phyloP scores from a whole-genome alignment of 2,113 vertebrate species.

The Poeciliopsis retropinna region DNA sequence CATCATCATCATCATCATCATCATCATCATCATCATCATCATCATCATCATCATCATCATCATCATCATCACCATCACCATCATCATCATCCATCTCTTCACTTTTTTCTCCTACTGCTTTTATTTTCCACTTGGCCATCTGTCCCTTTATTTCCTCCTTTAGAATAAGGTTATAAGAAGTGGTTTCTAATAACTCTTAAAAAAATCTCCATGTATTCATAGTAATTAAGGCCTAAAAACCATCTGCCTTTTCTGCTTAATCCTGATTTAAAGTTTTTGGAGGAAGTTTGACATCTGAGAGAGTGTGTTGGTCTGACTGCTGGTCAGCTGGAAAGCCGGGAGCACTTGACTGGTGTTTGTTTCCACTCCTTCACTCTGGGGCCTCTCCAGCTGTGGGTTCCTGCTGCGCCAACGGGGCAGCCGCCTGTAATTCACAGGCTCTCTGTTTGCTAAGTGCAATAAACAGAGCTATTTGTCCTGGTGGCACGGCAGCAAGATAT shows the following conservation, averaged over 20 bases:
- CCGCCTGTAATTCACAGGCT: conserved; percentile 30
- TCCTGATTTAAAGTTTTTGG: too few relatives aligned
- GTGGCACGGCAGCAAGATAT: conserved; percentile 25
- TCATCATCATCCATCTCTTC: conserved; percentile 52
- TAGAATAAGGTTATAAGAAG: conserved; percentile 24
- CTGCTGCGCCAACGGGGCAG: conserved; percentile 8
- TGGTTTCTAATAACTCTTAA: conserved; percentile 12
- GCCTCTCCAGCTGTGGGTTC: conserved; percentile 29
- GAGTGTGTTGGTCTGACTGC: conserved; percentile 1
- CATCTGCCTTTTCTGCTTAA: not conserved
- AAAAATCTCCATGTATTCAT: not conserved
- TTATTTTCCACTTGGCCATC: conserved; percentile 51
- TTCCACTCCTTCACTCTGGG: conserved; percentile 4
- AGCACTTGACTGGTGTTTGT: conserved; percentile 40
- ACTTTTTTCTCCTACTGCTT: conserved; percentile 43
- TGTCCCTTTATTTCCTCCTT: conserved; percentile 45
- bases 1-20: conserved; percentile 60
- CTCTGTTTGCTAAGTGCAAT: conserved; percentile 52
- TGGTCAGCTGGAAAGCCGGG: conserved; percentile 11
- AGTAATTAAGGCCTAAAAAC: not conserved
- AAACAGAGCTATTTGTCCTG: conserved; percentile 37
- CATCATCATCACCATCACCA: conserved; percentile 60
- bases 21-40: conserved; percentile 58
- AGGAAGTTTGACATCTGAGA: not conserved
- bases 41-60: conserved; percentile 43